Evolutionary conservation across 2,113 vertebrate species (phyloP).

Genomic region (Nothobranchius kuhntae): DNA sequence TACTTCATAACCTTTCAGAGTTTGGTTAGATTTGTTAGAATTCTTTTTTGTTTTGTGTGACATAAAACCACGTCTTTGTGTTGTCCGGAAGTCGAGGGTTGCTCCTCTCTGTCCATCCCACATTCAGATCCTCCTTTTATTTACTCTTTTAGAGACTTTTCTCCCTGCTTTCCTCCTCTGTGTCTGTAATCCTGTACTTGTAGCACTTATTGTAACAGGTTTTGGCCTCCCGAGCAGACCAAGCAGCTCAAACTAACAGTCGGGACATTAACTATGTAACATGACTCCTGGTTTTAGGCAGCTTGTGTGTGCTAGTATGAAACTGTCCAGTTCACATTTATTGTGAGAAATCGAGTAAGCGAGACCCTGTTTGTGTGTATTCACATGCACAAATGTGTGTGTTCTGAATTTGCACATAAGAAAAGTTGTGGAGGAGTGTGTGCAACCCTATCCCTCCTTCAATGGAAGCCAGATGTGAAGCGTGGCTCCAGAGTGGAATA

Average conservation of each 20-base stretch:
- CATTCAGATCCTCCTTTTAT: too few species aligned
- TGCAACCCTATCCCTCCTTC: constrained; percentile 68
- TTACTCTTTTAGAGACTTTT: neutral
- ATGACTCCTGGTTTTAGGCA: constrained; percentile 29
- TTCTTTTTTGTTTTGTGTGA: too few species aligned
- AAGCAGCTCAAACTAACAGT: neutral
- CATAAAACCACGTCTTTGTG: too few species aligned
- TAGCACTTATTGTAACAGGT: neutral
- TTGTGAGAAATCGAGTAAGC: constrained; percentile 13
- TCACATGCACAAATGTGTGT: constrained; percentile 31
- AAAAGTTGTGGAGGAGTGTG: constrained; percentile 47
- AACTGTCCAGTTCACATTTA: constrained; percentile 45
- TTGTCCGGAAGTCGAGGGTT: too few species aligned
- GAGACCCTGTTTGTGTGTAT: neutral
- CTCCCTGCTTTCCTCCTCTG: neutral
- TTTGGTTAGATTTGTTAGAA: too few species aligned
- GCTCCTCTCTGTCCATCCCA: too few species aligned
- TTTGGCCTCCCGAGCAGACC: neutral
- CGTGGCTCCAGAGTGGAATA: constrained; percentile 41
- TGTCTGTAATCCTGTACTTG: neutral
- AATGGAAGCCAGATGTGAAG: constrained; percentile 81
- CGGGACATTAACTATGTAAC: constrained; percentile 35
- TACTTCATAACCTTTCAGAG: neutral
- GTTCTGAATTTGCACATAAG: constrained; percentile 60
- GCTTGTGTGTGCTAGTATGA: constrained; percentile 33